Evolutionary conservation across 2,113 vertebrate species (phyloP), one percentile per base, ranked within the genome.

Genomic region (human): DNA sequence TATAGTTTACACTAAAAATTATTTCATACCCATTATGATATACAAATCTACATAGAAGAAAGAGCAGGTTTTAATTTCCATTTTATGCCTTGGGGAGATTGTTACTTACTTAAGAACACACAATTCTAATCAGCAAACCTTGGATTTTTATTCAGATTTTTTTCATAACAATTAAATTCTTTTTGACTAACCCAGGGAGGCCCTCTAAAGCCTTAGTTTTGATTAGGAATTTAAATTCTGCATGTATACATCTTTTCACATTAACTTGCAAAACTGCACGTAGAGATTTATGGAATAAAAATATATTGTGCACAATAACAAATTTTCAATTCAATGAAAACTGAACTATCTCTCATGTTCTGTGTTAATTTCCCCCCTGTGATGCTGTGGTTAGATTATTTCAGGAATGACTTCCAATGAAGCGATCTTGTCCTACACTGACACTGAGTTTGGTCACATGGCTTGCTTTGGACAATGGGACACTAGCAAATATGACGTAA

Each of bases 261-360:
- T 66, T 83, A 88, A 70, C 45, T 75, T 85, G 13, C 6, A 84
- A 91, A 64, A 80, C 4, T 57, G 6, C 14, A 52, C 55, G 25
- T 32, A 89, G 4, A 88, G 2, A 66, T 38, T 66, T 68, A 79
- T 6, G 25, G 13, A 52, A 50, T 38, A 32, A 85, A 55, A 81
- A 75, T 86, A 38, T 38, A 16, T 52, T 61, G 18, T 75, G 16
- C 25, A 93, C 5, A 81, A 40, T 48, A 81, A 11, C 8, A 57
- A 68, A 82, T 81, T 70, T 96, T 86, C 23, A 84, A 2, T 64
- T 83, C 16, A 88, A 92, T 94, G 57, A 80, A 85, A 83, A 81
- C 13, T 6, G 38, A 23, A 43, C 50, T 66, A 52, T 61, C 30
- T 55, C 50, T 85, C 43, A 59, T 22, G 16, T 22, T 14, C 45